Percentiles rank a stretch among this genome's conserved stretches.
Evolutionary conservation across 2,888 invertebrate genomes (phyloP).

Genomic region (Heteromurus nitidus): DNA sequence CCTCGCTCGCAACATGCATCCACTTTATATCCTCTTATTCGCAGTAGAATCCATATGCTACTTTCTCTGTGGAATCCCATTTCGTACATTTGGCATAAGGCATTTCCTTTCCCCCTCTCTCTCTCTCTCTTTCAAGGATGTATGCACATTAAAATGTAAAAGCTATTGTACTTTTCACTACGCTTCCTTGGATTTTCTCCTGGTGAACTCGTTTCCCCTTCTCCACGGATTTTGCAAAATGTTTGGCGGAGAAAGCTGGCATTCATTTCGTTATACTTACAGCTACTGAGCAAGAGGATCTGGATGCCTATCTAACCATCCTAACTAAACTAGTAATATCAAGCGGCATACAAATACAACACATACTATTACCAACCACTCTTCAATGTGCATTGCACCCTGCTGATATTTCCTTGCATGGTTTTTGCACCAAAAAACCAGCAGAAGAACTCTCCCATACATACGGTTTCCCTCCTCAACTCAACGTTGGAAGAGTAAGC

Average conservation of each 20-base stretch:
- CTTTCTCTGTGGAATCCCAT: background rate
- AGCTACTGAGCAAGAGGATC: constrained; percentile 20
- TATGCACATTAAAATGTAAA: constrained; percentile 26
- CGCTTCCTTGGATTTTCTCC: constrained; percentile 19
- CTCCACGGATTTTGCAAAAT: background rate
- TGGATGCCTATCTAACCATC: no score
- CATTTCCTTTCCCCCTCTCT: background rate
- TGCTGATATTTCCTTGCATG: constrained; percentile 3
- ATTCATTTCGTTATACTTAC: background rate
- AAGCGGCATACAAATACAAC: no score
- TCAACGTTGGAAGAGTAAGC: background rate
- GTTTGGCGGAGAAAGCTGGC: background rate
- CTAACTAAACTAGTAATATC: no score
- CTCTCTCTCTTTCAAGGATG: background rate
- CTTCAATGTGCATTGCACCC: constrained; percentile 18
- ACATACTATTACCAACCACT: no score
- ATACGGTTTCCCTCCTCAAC: background rate
- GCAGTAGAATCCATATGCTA: background rate
- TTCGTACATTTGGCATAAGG: background rate
- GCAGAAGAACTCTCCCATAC: background rate
- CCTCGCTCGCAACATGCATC: background rate
- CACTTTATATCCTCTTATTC: background rate
- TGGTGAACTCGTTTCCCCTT: background rate
- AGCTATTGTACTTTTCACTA: constrained; percentile 20
- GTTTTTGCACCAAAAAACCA: background rate